A percentile compares a stretch with the other conserved stretches of the same genome.
Evolutionary conservation across 2,113 vertebrate genomes (phyloP).

Genomic region (Hippocampus barbouri): DNA sequence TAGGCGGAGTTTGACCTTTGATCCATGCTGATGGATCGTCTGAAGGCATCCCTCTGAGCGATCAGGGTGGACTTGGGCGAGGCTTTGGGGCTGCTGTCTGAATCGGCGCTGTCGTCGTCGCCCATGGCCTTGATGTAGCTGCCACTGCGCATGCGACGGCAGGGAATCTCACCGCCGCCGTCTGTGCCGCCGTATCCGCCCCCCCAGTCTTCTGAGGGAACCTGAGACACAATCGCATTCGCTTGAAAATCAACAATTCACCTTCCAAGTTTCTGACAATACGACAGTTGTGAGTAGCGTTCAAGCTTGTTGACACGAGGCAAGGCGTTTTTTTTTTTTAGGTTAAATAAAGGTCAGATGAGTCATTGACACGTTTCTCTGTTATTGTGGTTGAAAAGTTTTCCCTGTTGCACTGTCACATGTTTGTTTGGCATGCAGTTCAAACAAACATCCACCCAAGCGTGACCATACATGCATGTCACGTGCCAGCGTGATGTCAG

Average conservation of each 20-base stretch:
- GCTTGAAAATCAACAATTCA: neutral
- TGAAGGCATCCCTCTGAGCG: slow-evolving; percentile 85
- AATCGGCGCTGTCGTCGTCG: slow-evolving; percentile 92
- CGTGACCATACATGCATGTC: neutral
- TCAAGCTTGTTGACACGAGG: slow-evolving; percentile 10
- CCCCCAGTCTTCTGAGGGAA: slow-evolving; percentile 94
- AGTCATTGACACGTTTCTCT: neutral
- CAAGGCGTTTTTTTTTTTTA: slow-evolving; percentile 12
- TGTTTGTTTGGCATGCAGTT: slow-evolving; percentile 2
- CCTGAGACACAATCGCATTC: slow-evolving; percentile 66
- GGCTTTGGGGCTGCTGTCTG: slow-evolving; percentile 86
- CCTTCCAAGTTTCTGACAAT: neutral
- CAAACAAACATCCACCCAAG: slow-evolving; percentile 10
- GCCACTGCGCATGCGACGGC: slow-evolving; percentile 94
- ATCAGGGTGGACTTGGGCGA: slow-evolving; percentile 81
- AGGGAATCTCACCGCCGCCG: slow-evolving; percentile 89
- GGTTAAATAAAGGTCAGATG: slow-evolving; percentile 23
- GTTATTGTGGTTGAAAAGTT: slow-evolving; percentile 13
- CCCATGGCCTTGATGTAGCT: slow-evolving; percentile 99
- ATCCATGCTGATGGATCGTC: slow-evolving; percentile 92
- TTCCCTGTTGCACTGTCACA: slow-evolving; percentile 25
- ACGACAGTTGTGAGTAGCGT: slow-evolving; percentile 8
- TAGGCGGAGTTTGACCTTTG: slow-evolving; percentile 74
- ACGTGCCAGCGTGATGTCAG: neutral
- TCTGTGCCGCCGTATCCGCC: slow-evolving; percentile 75